phyloP scores from a whole-genome alignment of 30 jellyfish, hydroid and myxozoan species.

The Sanderia malayensis region DNA sequence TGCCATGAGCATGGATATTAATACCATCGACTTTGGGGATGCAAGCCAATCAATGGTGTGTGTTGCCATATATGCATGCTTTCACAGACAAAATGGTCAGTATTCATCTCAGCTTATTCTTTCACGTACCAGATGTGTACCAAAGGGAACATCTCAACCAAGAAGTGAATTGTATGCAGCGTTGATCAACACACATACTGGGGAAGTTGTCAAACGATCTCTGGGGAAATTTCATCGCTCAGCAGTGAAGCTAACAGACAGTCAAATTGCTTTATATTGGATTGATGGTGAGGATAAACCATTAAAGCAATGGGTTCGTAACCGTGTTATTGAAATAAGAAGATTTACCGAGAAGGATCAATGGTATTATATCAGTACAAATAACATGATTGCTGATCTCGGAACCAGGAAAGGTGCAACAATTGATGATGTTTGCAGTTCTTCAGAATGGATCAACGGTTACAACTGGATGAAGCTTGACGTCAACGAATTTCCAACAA shows the following conservation, averaged over 20 bases:
- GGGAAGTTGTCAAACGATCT: conserved; percentile 26
- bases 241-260: conserved; percentile 13
- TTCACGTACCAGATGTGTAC: conserved; percentile 12
- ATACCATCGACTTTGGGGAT: neutral
- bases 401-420: conserved; percentile 33
- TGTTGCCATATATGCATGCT: neutral
- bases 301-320: conserved; percentile 24
- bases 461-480: conserved; percentile 13
- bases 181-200: conserved; percentile 28
- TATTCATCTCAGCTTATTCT: conserved; percentile 1
- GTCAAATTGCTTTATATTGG: conserved; percentile 38
- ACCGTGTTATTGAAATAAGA: conserved; percentile 39
- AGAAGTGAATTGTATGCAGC: conserved; percentile 6
- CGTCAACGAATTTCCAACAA: no score
- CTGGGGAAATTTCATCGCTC: neutral
- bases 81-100: neutral
- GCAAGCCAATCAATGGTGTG: neutral
- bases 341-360: no score
- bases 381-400: conserved; percentile 26
- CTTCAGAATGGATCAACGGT: conserved; percentile 16
- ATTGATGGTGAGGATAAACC: conserved; percentile 4
- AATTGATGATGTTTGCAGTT: neutral
- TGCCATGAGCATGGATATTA: neutral
- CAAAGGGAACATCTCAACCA: neutral
- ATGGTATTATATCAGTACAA: conserved; percentile 7